A percentile compares a stretch with the other conserved stretches of the same genome.
These are phyloP conservation scores for Drosophila recens DNA, from an alignment of 2,888 invertebrate species.

Conservation along the genomic window DNA sequence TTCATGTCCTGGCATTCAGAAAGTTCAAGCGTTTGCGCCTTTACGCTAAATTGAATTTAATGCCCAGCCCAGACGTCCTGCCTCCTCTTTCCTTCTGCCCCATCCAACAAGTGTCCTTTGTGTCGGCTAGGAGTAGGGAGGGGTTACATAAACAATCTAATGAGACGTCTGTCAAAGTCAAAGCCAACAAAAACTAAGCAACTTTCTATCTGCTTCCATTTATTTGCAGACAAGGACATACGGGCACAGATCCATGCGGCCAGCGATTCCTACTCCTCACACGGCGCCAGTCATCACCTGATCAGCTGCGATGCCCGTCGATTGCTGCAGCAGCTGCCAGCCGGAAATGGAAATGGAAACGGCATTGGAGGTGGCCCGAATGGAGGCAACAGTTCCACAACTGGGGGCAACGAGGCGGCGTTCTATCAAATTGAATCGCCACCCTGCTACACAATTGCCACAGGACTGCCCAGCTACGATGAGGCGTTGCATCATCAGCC, in stretches of 20 bases:
- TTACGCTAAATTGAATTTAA: slow-evolving; percentile 79
- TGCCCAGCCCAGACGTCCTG: slow-evolving; percentile 38
- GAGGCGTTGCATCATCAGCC: slow-evolving; percentile 87
- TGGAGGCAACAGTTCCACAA: neutral
- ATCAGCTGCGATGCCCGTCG: slow-evolving; percentile 73
- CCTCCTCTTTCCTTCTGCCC: slow-evolving; percentile 3
- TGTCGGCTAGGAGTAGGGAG: slow-evolving; percentile 8
- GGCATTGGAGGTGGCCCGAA: neutral
- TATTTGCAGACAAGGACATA: slow-evolving; percentile 84
- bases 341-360: neutral
- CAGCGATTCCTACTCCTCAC: slow-evolving; percentile 70
- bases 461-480: slow-evolving; percentile 88
- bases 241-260: slow-evolving; percentile 81
- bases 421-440: slow-evolving; percentile 86
- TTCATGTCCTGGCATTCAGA: slow-evolving; percentile 47
- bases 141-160: slow-evolving; percentile 55
- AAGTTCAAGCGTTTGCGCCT: slow-evolving; percentile 72
- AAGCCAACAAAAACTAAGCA: slow-evolving; percentile 41
- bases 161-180: slow-evolving; percentile 64
- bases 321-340: slow-evolving; percentile 59
- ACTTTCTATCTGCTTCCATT: slow-evolving; percentile 9
- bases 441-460: slow-evolving; percentile 88
- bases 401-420: slow-evolving; percentile 68
- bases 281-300: slow-evolving; percentile 67
- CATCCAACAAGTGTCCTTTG: slow-evolving; percentile 52